Evolutionary conservation across 1,140 invertebrate genomes (phyloP).

Genomic region (Drosophila nannoptera): DNA sequence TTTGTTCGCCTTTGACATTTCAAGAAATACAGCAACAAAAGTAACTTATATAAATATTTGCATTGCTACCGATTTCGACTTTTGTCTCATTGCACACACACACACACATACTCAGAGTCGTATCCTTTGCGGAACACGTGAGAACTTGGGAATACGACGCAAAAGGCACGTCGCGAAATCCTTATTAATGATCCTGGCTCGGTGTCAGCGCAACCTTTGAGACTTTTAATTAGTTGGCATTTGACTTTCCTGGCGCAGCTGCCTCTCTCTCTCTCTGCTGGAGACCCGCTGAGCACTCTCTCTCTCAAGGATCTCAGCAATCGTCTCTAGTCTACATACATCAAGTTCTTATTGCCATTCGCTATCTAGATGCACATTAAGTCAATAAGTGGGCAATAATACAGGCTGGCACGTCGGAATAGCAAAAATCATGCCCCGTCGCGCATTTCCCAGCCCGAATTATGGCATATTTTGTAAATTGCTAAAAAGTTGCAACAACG

Average conservation of each 20-base stretch:
- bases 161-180: slow-evolving; percentile 53
- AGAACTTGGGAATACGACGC: slow-evolving; percentile 31
- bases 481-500: slow-evolving; percentile 60
- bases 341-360: slow-evolving; percentile 51
- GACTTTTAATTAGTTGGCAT: slow-evolving; percentile 66
- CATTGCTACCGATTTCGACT: slow-evolving; percentile 52
- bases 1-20: slow-evolving; percentile 65
- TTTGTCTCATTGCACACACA: slow-evolving; percentile 37
- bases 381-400: slow-evolving; percentile 71
- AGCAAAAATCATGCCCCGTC: slow-evolving; percentile 27
- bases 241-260: slow-evolving; percentile 47
- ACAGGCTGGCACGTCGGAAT: slow-evolving; percentile 25
- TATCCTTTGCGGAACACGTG: slow-evolving; percentile 33
- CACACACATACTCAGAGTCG: slow-evolving; percentile 3
- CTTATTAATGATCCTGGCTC: slow-evolving; percentile 68
- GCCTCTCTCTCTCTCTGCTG: slow-evolving; percentile 15
- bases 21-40: slow-evolving; percentile 52
- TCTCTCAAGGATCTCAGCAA: slow-evolving; percentile 14
- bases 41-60: slow-evolving; percentile 77
- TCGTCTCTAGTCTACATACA: slow-evolving; percentile 33
- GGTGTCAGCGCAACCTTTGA: slow-evolving; percentile 41
- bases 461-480: slow-evolving; percentile 73
- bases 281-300: slow-evolving; percentile 44
- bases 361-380: slow-evolving; percentile 68
- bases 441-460: slow-evolving; percentile 27